Percentiles rank a stretch among this genome's conserved stretches.
These are phyloP conservation scores for Phylloscopus collybita DNA, from an alignment of 2,797 vertebrate species.

Conservation along the genomic window DNA sequence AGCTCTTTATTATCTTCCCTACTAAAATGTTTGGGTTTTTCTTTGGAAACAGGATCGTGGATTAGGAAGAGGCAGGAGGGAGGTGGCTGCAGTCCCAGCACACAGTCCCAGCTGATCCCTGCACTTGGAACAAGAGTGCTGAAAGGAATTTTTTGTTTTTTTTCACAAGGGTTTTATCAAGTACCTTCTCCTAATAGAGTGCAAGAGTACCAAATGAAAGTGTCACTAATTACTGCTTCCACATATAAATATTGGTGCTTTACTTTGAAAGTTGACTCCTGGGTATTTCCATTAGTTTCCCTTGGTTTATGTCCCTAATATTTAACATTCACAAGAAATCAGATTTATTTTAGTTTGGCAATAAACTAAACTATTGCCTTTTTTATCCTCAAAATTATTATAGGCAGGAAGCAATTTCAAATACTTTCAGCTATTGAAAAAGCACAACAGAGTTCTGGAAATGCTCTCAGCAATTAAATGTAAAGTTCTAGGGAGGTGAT, in stretches of 20 bases:
- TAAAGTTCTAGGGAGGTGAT: conserved; percentile 61
- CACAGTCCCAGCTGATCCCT: background rate
- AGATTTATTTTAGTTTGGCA: conserved; percentile 13
- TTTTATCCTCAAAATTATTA: conserved; percentile 53
- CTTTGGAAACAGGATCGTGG: background rate
- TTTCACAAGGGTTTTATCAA: background rate
- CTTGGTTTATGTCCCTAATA: background rate
- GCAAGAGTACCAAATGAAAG: background rate
- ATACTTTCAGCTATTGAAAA: conserved; percentile 35
- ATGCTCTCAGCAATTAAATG: conserved; percentile 60
- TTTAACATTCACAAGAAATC: conserved; percentile 25
- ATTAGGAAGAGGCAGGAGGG: background rate
- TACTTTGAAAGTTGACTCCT: conserved; percentile 6
- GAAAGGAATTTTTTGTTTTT: background rate
- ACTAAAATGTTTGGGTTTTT: background rate
- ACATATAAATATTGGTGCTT: background rate
- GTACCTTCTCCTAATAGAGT: background rate
- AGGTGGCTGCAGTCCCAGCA: background rate
- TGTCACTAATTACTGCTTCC: background rate
- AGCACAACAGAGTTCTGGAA: conserved; percentile 52
- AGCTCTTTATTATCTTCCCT: background rate
- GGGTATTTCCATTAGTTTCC: conserved; percentile 1
- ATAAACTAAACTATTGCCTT: conserved; percentile 17
- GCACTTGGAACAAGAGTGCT: background rate
- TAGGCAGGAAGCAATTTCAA: conserved; percentile 54